Evolutionary conservation across 1,140 invertebrate genomes (phyloP).

Genomic region (Lepidotrigona ventralis): DNA sequence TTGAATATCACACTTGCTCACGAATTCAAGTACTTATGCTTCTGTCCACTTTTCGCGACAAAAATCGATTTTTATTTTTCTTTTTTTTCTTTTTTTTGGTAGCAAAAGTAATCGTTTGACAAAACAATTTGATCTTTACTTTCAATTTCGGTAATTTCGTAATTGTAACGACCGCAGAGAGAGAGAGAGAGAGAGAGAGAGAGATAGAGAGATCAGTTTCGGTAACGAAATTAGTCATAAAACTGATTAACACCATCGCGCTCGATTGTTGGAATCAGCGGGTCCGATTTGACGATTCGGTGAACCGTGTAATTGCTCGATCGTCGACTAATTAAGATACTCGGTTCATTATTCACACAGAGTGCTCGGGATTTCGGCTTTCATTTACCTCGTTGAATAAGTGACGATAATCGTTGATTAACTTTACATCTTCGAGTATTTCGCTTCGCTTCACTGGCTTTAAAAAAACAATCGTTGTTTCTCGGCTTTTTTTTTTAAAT

Average conservation of each 20-base stretch:
- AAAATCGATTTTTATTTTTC: no score
- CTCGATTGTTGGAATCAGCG: not conserved
- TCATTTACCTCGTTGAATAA: slow-evolving; percentile 27
- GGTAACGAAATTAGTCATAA: not conserved
- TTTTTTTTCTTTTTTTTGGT: no score
- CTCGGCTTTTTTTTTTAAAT: not conserved
- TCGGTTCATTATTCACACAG: slow-evolving; percentile 20
- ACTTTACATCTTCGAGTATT: not conserved
- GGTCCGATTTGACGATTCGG: slow-evolving; percentile 5
- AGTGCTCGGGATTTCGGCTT: not conserved
- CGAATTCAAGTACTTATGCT: no score
- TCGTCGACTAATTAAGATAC: slow-evolving; percentile 20
- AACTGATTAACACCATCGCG: not conserved
- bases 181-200: no score
- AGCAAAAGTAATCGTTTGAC: no score
- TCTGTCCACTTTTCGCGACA: no score
- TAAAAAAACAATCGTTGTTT: not conserved
- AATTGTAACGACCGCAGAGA: not conserved
- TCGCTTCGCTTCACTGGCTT: not conserved
- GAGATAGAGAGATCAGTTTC: slow-evolving; percentile 1
- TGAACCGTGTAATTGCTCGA: slow-evolving; percentile 6
- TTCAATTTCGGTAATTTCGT: not conserved
- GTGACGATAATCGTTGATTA: slow-evolving; percentile 26
- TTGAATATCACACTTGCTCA: no score
- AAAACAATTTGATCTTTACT: not conserved